phyloP scores from a whole-genome alignment of 2,797 vertebrate species.

The Coreius guichenoti region DNA sequence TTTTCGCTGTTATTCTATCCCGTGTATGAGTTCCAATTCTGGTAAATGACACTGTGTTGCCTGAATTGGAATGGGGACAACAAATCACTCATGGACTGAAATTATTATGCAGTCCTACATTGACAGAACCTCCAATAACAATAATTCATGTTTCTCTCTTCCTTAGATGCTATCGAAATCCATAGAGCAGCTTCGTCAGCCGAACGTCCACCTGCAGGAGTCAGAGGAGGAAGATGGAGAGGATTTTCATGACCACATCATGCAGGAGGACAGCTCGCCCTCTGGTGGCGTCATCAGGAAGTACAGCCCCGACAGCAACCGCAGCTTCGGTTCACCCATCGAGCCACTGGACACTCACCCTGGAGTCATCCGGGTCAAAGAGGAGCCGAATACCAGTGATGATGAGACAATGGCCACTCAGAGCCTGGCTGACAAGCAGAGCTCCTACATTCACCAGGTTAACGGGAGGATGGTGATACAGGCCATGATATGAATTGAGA shows the following conservation, averaged over 20 bases:
- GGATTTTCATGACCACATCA: constrained; percentile 71
- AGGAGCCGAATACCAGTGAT: constrained; percentile 92
- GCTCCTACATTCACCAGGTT: constrained; percentile 95
- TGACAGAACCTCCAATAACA: neutral
- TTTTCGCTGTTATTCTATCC: constrained; percentile 57
- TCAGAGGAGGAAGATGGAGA: constrained; percentile 90
- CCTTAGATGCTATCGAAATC: constrained; percentile 96
- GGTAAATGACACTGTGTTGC: neutral
- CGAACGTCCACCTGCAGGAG: constrained; percentile 90
- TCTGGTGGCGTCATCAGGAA: constrained; percentile 81
- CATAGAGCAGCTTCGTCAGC: constrained; percentile 97
- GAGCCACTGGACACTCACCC: constrained; percentile 81
- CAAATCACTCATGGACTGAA: neutral
- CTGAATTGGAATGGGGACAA: neutral
- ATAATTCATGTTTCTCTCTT: constrained; percentile 63
- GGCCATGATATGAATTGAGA: constrained; percentile 89
- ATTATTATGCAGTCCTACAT: neutral
- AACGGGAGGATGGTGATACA: constrained; percentile 97
- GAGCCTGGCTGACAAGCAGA: constrained; percentile 88
- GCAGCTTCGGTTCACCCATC: constrained; percentile 73
- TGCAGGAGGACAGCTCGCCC: constrained; percentile 90
- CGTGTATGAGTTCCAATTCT: constrained; percentile 51
- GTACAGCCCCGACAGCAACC: constrained; percentile 83
- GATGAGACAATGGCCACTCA: constrained; percentile 88
- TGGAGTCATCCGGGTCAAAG: constrained; percentile 93